Percentiles rank a stretch among this genome's conserved stretches.
Evolutionary conservation across 2,797 vertebrate species (phyloP).

Genomic region (Rhabdophis nuchalis): DNA sequence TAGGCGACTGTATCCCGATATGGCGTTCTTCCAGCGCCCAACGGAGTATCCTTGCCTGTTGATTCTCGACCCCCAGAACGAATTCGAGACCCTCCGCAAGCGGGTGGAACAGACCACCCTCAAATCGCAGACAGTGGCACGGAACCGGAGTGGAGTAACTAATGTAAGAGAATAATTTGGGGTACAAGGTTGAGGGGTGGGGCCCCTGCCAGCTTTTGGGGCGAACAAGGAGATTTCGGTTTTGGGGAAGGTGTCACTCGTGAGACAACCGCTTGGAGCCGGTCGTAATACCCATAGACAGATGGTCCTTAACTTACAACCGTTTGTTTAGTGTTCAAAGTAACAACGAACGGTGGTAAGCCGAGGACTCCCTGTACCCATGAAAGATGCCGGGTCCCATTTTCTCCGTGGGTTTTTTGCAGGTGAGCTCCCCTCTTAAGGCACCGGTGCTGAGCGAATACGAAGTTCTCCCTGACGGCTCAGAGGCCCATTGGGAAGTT

Average conservation of each 20-base stretch:
- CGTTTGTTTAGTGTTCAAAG: too few relatives aligned
- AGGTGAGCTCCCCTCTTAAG: slow-evolving; percentile 94
- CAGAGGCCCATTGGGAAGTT: slow-evolving; percentile 97
- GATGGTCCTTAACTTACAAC: too few relatives aligned
- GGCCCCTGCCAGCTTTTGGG: not conserved
- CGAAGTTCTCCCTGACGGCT: slow-evolving; percentile 85
- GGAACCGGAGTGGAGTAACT: slow-evolving; percentile 93
- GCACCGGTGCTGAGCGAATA: slow-evolving; percentile 79
- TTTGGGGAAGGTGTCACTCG: not conserved
- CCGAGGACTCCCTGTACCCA: too few relatives aligned
- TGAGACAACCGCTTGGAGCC: not conserved
- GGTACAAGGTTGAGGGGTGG: not conserved
- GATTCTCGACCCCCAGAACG: slow-evolving; percentile 93
- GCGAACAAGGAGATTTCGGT: not conserved
- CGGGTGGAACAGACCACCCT: slow-evolving; percentile 94
- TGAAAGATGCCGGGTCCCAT: not conserved
- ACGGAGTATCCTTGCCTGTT: slow-evolving; percentile 93
- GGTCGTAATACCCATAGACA: not conserved
- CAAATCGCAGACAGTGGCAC: slow-evolving; percentile 92
- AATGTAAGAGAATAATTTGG: slow-evolving; percentile 77
- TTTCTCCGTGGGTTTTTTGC: slow-evolving; percentile 1
- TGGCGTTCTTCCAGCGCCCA: slow-evolving; percentile 95
- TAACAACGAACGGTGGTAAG: too few relatives aligned
- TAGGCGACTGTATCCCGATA: slow-evolving; percentile 94
- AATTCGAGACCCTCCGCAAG: slow-evolving; percentile 90